phyloP scores from a whole-genome alignment of 2,888 invertebrate species.

The Scaptomyza tumidula region DNA sequence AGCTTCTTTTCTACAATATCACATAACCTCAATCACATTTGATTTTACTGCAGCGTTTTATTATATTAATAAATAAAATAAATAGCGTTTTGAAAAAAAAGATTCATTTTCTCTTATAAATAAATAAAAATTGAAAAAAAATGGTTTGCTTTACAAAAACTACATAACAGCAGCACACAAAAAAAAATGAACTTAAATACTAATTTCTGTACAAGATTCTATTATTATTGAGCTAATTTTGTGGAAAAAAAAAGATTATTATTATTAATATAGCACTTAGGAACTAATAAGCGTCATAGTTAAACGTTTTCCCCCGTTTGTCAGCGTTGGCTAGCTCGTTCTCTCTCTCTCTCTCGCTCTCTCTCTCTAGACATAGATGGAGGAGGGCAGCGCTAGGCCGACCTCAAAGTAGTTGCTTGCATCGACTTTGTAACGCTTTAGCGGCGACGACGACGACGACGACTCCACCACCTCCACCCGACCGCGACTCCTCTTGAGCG shows the following conservation, averaged over 20 bases:
- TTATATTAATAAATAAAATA: slow-evolving; percentile 30
- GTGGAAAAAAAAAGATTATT: not conserved
- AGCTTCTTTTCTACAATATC: too few relatives aligned
- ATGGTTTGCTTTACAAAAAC: slow-evolving; percentile 54
- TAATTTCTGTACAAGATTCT: slow-evolving; percentile 42
- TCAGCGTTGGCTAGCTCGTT: slow-evolving; percentile 66
- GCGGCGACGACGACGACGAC: slow-evolving; percentile 68
- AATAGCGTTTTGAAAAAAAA: slow-evolving; percentile 42
- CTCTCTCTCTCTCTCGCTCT: not conserved
- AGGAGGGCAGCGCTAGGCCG: slow-evolving; percentile 82
- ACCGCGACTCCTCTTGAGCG: slow-evolving; percentile 53
- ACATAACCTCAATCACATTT: slow-evolving; percentile 8
- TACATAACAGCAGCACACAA: slow-evolving; percentile 75
- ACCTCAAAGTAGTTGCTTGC: slow-evolving; percentile 82
- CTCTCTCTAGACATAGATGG: slow-evolving; percentile 77
- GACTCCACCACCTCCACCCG: slow-evolving; percentile 18
- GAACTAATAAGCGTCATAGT: slow-evolving; percentile 82
- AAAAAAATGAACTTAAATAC: slow-evolving; percentile 53
- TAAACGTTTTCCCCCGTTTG: slow-evolving; percentile 83
- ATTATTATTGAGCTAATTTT: too few relatives aligned
- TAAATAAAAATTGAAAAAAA: slow-evolving; percentile 58
- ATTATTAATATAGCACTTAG: slow-evolving; percentile 56
- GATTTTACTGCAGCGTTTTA: slow-evolving; percentile 52
- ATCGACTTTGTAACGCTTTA: slow-evolving; percentile 77
- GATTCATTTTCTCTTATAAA: slow-evolving; percentile 7